Evolutionary conservation across 2,113 vertebrate genomes (phyloP).

Genomic region (Pseudonaja textilis): DNA sequence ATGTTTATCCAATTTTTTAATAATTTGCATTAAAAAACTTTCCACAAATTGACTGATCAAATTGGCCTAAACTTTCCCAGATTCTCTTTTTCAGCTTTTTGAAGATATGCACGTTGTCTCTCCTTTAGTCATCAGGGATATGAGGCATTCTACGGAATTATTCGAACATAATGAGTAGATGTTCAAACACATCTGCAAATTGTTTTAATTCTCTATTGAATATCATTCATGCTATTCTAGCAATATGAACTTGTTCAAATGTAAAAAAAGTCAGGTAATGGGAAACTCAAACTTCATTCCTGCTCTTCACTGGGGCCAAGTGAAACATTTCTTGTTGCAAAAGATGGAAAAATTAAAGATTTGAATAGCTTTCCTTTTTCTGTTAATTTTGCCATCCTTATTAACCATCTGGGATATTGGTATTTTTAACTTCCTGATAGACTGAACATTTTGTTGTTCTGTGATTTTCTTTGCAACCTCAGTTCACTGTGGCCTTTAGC

Average conservation of each 20-base stretch:
- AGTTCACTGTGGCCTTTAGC: background rate
- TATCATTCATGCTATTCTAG: background rate
- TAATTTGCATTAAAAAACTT: background rate
- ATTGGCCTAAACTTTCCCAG: background rate
- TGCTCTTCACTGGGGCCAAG: background rate
- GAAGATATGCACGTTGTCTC: background rate
- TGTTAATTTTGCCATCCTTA: background rate
- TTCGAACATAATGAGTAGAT: background rate
- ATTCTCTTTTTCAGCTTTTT: background rate
- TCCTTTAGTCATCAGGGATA: background rate
- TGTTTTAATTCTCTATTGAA: background rate
- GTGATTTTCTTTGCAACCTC: background rate
- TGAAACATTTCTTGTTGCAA: background rate
- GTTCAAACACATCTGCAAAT: background rate
- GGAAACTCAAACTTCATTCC: background rate
- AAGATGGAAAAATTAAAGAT: background rate
- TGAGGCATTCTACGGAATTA: background rate
- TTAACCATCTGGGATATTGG: background rate
- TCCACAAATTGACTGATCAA: background rate
- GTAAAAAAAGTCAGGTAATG: background rate
- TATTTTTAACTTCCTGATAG: background rate
- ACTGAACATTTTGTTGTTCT: background rate
- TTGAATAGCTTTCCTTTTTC: background rate
- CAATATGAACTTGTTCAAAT: background rate
- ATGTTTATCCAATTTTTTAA: background rate